Evolutionary conservation across 1,140 invertebrate species (phyloP).

Genomic region (Lordiphosa collinella): DNA sequence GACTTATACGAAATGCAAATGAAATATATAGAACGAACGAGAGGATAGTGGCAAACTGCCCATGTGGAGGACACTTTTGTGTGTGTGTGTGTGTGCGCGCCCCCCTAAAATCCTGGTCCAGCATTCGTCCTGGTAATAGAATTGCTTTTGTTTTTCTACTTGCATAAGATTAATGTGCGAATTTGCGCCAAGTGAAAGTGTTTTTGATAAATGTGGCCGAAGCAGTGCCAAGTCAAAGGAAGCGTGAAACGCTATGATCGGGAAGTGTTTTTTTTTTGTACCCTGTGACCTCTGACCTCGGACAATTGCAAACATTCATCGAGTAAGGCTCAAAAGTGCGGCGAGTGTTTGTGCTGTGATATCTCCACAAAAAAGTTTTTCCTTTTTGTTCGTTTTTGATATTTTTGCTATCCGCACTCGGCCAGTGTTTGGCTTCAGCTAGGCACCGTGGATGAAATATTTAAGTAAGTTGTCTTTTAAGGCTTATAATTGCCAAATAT

Average conservation of each 20-base stretch:
- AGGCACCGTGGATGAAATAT: too few species aligned
- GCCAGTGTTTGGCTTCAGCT: too few species aligned
- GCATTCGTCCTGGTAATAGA: constrained; percentile 27
- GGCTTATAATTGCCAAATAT: too few species aligned
- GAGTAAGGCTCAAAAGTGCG: too few species aligned
- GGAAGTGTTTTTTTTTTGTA: background rate
- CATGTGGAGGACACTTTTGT: constrained; percentile 7
- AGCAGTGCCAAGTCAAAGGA: constrained; percentile 10
- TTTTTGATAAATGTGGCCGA: constrained; percentile 40
- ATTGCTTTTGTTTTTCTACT: constrained; percentile 32
- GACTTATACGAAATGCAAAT: constrained; percentile 70
- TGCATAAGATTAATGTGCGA: constrained; percentile 51
- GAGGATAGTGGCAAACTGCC: constrained; percentile 33
- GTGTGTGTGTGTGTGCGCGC: constrained; percentile 16
- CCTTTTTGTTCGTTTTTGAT: too few species aligned
- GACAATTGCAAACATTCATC: too few species aligned
- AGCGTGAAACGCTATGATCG: constrained; percentile 20
- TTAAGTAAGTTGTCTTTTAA: too few species aligned
- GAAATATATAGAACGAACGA: constrained; percentile 24
- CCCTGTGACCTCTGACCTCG: too few species aligned
- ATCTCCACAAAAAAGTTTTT: too few species aligned
- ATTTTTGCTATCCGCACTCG: too few species aligned
- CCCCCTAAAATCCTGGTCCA: background rate
- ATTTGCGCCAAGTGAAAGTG: constrained; percentile 47
- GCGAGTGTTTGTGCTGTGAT: too few species aligned